Evolutionary conservation across 2,888 invertebrate species (phyloP), one percentile per base, ranked within the genome.

Genomic region (Zygogramma bicolorata): DNA sequence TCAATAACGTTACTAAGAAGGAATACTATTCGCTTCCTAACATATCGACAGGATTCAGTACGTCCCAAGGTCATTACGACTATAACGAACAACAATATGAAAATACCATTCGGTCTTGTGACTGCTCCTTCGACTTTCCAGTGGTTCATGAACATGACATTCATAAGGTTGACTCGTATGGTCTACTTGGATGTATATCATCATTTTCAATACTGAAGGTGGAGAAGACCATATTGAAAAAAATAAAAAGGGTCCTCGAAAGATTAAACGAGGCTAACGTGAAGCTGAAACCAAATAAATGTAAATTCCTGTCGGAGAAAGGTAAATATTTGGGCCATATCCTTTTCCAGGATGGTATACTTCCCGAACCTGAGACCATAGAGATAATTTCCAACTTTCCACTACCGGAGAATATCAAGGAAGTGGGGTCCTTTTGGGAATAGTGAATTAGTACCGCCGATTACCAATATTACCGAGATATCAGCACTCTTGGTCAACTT

Each of bases 201-300:
- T 68, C 18, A 46, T 72, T 10, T 69, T 42, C 20, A 62, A 72
- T 22, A 31, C 53, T 2, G 22, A 53, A 15, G 68, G 63, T 25
- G 20, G 68, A 27, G 20, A 60, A 40, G 68, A 77, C 38, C 77
- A 79, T 59, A 75, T 77, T 20, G 29, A 60, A 3, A 74, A 74
- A 75, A 46, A 29, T 73, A 6, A 22, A 31, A 3, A 20, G 40
- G 7, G 63, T 73, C 13, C 61, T 74, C 10, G 53, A 65, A 13
- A 66, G 70, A 53, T 25, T 70, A 10, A 29, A 49, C 8, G 31
- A 68, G 18, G 60, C 25, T 0, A 70, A 74, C 31, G 27, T 70
- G 2, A 74, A 70, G 31, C 58, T 70, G 10, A 67, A 75, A 31
- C 65, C 70, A 15, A 62, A 58, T 15, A 76, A 76, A 49, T 70